Conservation (phyloP, 2,797 vertebrate species). For the Hippocampus kuda region DNA sequence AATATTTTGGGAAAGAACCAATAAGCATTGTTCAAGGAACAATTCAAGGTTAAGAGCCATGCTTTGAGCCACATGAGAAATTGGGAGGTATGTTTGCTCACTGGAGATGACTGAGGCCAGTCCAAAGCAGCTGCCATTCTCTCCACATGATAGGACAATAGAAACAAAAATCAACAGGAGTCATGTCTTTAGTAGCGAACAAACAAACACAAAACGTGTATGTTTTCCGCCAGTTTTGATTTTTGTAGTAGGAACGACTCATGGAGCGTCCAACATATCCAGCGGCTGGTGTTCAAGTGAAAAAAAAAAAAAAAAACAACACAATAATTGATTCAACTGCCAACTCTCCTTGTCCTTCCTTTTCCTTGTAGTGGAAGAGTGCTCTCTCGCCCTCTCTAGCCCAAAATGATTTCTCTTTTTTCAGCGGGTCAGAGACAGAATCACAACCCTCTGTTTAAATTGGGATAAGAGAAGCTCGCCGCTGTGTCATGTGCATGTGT, state of each 20-base stretch:
- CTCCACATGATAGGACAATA: constrained; percentile 19
- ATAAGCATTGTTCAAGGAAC: constrained; percentile 53
- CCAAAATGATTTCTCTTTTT: neutral
- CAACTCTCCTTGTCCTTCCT: neutral
- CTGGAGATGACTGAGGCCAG: constrained; percentile 26
- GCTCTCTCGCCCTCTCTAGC: too few relatives aligned
- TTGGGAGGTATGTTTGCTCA: constrained; percentile 33
- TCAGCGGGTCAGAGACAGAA: too few relatives aligned
- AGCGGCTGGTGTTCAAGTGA: neutral
- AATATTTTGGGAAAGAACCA: constrained; percentile 62
- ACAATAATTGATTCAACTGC: neutral
- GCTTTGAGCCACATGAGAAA: constrained; percentile 35
- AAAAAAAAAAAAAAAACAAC: neutral
- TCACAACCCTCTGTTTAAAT: too few relatives aligned
- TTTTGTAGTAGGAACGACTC: neutral
- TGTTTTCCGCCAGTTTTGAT: neutral
- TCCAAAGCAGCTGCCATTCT: constrained; percentile 26
- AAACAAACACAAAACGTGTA: constrained; percentile 1
- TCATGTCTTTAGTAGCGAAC: constrained; percentile 17
- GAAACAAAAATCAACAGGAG: constrained; percentile 3
- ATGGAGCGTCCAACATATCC: neutral
- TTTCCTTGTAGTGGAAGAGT: neutral
- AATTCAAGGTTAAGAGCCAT: constrained; percentile 47
- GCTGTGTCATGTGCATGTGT: too few relatives aligned
- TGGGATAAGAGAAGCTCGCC: too few relatives aligned